Evolutionary conservation across 2,113 vertebrate species (phyloP).

Genomic region (Rana temporaria): DNA sequence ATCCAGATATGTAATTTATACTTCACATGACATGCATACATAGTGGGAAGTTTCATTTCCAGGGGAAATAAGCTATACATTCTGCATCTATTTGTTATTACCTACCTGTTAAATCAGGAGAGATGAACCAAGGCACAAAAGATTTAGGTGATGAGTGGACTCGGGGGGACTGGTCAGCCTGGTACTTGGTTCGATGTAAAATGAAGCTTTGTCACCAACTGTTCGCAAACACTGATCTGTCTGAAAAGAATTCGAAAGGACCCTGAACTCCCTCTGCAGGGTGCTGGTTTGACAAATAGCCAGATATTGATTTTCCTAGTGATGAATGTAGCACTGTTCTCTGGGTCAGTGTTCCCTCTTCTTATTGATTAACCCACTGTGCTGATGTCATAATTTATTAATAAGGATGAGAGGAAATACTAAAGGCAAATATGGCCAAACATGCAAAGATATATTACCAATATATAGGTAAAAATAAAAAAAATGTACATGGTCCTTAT

Average conservation of each 20-base stretch:
- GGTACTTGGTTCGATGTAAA: background rate
- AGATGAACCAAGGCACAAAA: background rate
- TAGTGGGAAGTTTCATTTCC: too few species aligned
- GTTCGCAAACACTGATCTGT: constrained; percentile 57
- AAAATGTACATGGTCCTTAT: too few species aligned
- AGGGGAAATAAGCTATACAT: too few species aligned
- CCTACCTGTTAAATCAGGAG: background rate
- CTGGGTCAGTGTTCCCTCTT: constrained; percentile 63
- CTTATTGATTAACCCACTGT: constrained; percentile 57
- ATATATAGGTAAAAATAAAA: too few species aligned
- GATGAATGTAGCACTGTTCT: constrained; percentile 68
- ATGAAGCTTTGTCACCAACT: background rate
- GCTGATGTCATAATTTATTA: constrained; percentile 45
- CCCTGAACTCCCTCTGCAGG: constrained; percentile 32
- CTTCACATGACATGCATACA: too few species aligned
- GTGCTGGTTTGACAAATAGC: constrained; percentile 37
- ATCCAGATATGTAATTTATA: too few species aligned
- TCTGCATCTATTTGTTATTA: too few species aligned
- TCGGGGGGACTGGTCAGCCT: background rate
- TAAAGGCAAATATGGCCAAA: too few species aligned
- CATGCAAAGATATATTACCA: too few species aligned
- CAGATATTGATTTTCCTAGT: constrained; percentile 64
- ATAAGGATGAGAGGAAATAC: background rate
- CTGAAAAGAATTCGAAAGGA: constrained; percentile 46
- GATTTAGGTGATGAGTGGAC: background rate